phyloP scores from a whole-genome alignment of 1,140 invertebrate species.

The Sipha flava region DNA sequence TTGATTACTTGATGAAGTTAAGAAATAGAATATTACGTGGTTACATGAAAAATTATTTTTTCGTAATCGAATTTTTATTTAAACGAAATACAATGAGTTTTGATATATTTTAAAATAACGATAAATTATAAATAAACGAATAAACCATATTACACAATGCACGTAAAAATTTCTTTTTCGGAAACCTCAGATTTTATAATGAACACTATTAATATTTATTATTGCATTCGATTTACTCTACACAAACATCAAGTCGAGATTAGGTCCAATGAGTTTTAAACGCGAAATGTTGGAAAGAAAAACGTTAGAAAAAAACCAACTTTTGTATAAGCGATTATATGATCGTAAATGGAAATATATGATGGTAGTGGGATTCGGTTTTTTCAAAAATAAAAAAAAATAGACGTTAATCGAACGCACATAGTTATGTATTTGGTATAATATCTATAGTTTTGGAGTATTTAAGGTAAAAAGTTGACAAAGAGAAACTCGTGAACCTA shows the following conservation, averaged over 20 bases:
- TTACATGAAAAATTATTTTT: neutral
- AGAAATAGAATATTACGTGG: neutral
- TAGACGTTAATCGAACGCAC: too few relatives aligned
- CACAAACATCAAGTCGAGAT: neutral
- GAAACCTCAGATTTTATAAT: neutral
- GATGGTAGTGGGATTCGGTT: too few relatives aligned
- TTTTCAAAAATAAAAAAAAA: too few relatives aligned
- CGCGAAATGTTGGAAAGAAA: neutral
- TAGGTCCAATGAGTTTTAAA: neutral
- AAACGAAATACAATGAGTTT: neutral
- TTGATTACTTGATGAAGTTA: neutral
- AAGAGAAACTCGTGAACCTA: too few relatives aligned
- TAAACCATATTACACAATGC: too few relatives aligned
- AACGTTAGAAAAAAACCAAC: neutral
- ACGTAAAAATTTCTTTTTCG: too few relatives aligned
- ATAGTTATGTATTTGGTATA: too few relatives aligned
- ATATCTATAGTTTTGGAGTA: too few relatives aligned
- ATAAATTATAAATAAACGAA: too few relatives aligned
- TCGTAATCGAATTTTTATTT: neutral
- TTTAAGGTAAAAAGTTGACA: too few relatives aligned
- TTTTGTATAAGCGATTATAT: neutral
- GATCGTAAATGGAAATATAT: too few relatives aligned
- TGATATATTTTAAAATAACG: neutral
- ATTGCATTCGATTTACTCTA: neutral
- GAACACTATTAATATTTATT: conserved; percentile 1